Evolutionary conservation across 1,140 invertebrate genomes (phyloP).

Genomic region (Armadillidium nasatum): DNA sequence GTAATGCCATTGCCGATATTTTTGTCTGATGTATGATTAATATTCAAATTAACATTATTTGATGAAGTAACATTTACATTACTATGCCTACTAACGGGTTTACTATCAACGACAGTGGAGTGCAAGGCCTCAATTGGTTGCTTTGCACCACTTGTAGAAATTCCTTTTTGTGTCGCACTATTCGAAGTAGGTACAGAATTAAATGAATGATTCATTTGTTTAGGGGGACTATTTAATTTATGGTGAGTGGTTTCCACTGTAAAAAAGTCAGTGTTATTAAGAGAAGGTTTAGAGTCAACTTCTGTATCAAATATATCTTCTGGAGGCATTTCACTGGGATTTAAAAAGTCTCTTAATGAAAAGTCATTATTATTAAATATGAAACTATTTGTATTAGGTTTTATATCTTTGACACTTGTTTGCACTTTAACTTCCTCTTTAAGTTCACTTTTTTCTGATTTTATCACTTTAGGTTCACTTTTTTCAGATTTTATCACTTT

Average conservation of each 20-base stretch:
- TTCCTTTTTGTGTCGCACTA: background rate
- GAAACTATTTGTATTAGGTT: conserved; percentile 35
- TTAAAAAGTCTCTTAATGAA: conserved; percentile 38
- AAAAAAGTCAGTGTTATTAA: conserved; percentile 29
- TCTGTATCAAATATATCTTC: conserved; percentile 42
- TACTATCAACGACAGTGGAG: background rate
- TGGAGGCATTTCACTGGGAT: conserved; percentile 38
- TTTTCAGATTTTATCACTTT: background rate
- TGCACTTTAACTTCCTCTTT: conserved; percentile 35
- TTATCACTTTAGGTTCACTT: conserved; percentile 32
- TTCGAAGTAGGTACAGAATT: background rate
- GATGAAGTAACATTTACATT: background rate
- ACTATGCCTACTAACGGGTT: background rate
- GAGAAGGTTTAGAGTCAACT: conserved; percentile 26
- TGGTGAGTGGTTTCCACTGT: background rate
- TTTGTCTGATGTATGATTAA: background rate
- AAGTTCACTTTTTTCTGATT: conserved; percentile 32
- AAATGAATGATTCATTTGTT: background rate
- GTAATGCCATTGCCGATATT: background rate
- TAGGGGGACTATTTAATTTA: background rate
- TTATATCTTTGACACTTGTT: background rate
- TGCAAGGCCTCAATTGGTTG: background rate
- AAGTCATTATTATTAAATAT: conserved; percentile 44
- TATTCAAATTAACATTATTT: background rate
- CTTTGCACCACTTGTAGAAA: background rate